These are phyloP conservation scores for Epirrhoe tristata DNA, from an alignment of 2,888 invertebrate species.

Conservation along the genomic window DNA sequence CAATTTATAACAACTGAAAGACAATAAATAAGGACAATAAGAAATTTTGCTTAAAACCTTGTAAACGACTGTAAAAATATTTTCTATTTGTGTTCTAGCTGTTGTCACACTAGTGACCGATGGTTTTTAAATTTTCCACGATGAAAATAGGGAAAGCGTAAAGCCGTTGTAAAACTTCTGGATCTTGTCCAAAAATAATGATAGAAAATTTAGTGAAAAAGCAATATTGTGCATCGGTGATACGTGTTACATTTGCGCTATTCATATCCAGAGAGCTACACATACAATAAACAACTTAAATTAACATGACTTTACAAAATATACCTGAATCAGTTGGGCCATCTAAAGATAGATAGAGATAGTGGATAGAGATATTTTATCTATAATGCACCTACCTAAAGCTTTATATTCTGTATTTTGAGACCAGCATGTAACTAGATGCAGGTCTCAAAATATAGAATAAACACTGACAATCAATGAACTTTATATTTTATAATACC, in stretches of 20 bases:
- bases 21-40: slow-evolving; percentile 41
- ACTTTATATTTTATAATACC: too few relatives aligned
- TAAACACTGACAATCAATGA: too few relatives aligned
- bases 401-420: too few relatives aligned
- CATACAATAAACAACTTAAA: too few relatives aligned
- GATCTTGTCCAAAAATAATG: slow-evolving; percentile 77
- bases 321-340: too few relatives aligned
- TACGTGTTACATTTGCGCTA: slow-evolving; percentile 28
- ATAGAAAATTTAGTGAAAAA: slow-evolving; percentile 74
- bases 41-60: slow-evolving; percentile 57
- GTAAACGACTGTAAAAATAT: slow-evolving; percentile 82
- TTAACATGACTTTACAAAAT: too few relatives aligned
- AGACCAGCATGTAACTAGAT: too few relatives aligned
- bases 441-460: too few relatives aligned
- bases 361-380: too few relatives aligned
- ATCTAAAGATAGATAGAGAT: too few relatives aligned
- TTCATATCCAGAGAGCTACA: not conserved
- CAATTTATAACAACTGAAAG: slow-evolving; percentile 23
- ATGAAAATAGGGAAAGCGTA: slow-evolving; percentile 85
- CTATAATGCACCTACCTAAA: too few relatives aligned
- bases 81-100: slow-evolving; percentile 80
- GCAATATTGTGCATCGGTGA: slow-evolving; percentile 66
- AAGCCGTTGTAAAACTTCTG: slow-evolving; percentile 79
- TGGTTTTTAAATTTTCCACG: slow-evolving; percentile 83
- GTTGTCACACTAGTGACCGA: slow-evolving; percentile 83